These are phyloP conservation scores for Bilobella aurantiaca DNA, from an alignment of 1,140 invertebrate genomes.

Conservation along the genomic window DNA sequence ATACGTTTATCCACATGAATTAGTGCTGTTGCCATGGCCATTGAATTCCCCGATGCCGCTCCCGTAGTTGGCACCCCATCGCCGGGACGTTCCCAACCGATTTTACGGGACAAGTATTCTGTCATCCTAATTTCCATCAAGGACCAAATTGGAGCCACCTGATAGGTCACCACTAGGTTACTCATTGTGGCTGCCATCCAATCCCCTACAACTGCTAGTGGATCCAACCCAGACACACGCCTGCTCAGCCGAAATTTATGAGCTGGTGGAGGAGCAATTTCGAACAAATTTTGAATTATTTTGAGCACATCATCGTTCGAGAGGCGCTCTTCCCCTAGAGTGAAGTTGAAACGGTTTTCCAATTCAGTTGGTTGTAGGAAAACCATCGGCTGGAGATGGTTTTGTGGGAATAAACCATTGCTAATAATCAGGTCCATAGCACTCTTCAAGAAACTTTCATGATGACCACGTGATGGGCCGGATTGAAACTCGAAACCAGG, in stretches of 20 bases:
- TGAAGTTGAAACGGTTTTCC: neutral
- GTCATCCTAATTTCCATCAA: constrained; percentile 73
- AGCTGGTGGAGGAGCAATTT: neutral
- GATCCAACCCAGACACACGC: constrained; percentile 50
- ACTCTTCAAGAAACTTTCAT: no score
- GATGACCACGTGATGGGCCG: no score
- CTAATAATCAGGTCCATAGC: no score
- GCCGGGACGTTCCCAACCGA: constrained; percentile 69
- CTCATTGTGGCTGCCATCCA: constrained; percentile 76
- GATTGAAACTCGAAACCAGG: no score
- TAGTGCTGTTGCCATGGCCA: constrained; percentile 79
- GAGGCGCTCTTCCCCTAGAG: neutral
- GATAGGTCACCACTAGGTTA: constrained; percentile 75
- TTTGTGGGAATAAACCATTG: no score
- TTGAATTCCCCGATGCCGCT: constrained; percentile 86
- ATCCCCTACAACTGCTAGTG: constrained; percentile 69
- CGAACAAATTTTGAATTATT: neutral
- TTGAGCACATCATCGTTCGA: neutral
- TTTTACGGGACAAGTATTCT: constrained; percentile 64
- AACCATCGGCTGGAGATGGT: no score
- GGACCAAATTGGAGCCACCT: constrained; percentile 74
- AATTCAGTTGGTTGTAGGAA: neutral
- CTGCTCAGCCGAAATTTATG: neutral
- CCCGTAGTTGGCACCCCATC: constrained; percentile 91
- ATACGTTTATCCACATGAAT: constrained; percentile 61